phyloP scores from a whole-genome alignment of 2,888 invertebrate genomes.

The Baronia brevicornis region DNA sequence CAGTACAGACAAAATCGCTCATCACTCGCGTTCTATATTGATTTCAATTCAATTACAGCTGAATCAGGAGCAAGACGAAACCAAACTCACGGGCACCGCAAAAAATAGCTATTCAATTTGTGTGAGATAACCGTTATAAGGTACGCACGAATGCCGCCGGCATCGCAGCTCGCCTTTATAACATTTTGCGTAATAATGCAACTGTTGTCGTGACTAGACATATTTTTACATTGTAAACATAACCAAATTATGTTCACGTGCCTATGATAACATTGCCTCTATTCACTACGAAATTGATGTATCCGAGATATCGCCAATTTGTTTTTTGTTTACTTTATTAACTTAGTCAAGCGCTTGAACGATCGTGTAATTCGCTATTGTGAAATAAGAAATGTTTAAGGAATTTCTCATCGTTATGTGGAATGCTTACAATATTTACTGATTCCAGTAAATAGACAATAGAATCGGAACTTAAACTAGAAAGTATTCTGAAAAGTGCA shows the following conservation, averaged over 20 bases:
- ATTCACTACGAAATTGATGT: constrained; percentile 49
- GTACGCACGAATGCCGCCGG: constrained; percentile 52
- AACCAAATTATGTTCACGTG: constrained; percentile 56
- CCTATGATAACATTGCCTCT: constrained; percentile 38
- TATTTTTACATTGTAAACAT: constrained; percentile 55
- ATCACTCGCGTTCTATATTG: constrained; percentile 31
- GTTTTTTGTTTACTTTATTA: constrained; percentile 34
- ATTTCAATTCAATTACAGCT: constrained; percentile 49
- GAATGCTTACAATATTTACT: no score
- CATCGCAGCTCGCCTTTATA: constrained; percentile 31
- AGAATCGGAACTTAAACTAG: no score
- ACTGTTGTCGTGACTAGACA: constrained; percentile 53
- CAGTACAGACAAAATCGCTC: constrained; percentile 13
- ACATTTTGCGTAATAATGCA: constrained; percentile 67
- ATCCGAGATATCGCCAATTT: constrained; percentile 39
- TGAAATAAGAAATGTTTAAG: constrained; percentile 7
- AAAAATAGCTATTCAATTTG: constrained; percentile 60
- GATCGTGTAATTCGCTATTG: neutral
- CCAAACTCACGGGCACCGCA: constrained; percentile 40
- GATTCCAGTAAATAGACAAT: no score
- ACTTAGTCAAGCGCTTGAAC: constrained; percentile 20
- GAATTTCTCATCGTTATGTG: no score
- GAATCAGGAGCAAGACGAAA: constrained; percentile 48
- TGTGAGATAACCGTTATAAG: constrained; percentile 58
- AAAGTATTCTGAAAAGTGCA: constrained; percentile 38